Conservation (phyloP, 2,797 vertebrate species). For the Centropyge bicolor region DNA sequence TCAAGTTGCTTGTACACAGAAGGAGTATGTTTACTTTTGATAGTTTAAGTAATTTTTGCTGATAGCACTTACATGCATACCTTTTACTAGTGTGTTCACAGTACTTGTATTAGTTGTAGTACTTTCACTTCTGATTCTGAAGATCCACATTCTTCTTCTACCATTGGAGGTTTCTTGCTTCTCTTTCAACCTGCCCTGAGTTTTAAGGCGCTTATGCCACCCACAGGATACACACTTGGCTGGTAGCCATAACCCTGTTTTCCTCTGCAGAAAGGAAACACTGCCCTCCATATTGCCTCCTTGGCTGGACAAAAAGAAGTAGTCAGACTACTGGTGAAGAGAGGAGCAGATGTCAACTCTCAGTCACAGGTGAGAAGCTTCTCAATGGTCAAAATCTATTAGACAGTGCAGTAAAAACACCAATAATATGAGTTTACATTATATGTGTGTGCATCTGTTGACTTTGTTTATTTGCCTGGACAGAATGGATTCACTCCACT, state of each 20-base stretch:
- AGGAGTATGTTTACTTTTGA: not conserved
- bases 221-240: not conserved
- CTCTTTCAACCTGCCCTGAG: not conserved
- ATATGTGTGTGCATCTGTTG: not conserved
- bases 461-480: conserved; percentile 35
- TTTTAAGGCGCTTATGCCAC: not conserved
- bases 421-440: not conserved
- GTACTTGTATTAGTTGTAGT: no score
- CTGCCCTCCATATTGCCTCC: conserved; percentile 97
- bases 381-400: not conserved
- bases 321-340: conserved; percentile 92
- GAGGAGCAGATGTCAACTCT: conserved; percentile 93
- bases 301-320: conserved; percentile 95
- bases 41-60: not conserved
- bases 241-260: conserved; percentile 10
- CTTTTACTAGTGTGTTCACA: no score
- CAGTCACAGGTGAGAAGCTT: conserved; percentile 92
- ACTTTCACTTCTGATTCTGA: no score
- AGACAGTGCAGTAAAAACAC: not conserved
- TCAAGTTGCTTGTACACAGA: no score
- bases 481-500: conserved; percentile 99
- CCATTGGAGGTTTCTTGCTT: not conserved
- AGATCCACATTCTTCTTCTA: not conserved
- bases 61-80: not conserved
- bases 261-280: conserved; percentile 94